Evolutionary conservation across 2,797 vertebrate genomes (phyloP), one percentile per base, ranked within the genome.

Genomic region (Rhyacichthys aspro): DNA sequence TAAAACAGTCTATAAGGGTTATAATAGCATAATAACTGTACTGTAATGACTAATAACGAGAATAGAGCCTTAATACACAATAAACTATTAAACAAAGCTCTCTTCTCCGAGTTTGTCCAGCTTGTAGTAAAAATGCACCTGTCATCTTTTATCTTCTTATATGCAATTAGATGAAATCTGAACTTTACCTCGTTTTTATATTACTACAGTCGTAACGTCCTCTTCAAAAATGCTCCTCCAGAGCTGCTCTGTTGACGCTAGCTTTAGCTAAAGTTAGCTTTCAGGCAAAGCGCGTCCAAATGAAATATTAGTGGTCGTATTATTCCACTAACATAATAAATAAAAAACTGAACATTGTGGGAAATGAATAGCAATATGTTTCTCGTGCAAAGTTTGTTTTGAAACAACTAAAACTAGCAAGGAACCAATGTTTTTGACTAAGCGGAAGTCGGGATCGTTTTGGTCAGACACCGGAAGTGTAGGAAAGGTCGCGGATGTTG

Each of bases 401-500:
- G 0, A 23, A 14, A 14, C 43, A 5, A 32, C 1, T 11, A 7
- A 6, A 1, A 1, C 3, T 12, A 53, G 7, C 0, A 1, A 3
- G 82, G 89, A 77, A 86, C 75, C 0, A 43, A 69, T 15, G 0
- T 54, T n/a, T 23, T 8, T 1, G 3, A 3, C 1, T 9, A 8
- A 1, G 55, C 1, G 39, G 1, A 2, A 16, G 64, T 42, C 84
- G 91, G 87, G 85, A 12, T 3, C 36, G 41, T 79, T 65, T 81
- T 59, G 6, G 33, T 19, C 0, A 17, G 70, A 90, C 89, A 89
- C 72, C 66, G 85, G 82, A 86, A 82, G 76, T 59, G 23, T 19
- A 47, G 33, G 33, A 79, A 78, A 90, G 89, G 86, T 90, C 86
- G 84, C 78, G 46, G 23, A 48, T 33, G 46, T 34, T 15, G 28